phyloP scores from a whole-genome alignment of 2,888 invertebrate genomes.

The Drosophila acutilabella region DNA sequence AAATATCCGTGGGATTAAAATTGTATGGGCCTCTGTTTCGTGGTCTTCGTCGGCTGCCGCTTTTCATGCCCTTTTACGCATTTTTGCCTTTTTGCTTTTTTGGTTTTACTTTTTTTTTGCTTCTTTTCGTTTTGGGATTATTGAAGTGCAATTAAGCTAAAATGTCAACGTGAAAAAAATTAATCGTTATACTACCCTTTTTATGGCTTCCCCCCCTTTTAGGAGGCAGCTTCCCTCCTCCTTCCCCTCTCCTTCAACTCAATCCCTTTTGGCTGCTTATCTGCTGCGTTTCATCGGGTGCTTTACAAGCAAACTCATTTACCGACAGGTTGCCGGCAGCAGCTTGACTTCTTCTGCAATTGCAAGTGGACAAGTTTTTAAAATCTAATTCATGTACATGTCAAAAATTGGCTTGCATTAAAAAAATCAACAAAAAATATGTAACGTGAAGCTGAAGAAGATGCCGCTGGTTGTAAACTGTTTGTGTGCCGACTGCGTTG shows the following conservation, averaged over 20 bases:
- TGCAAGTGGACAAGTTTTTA: constrained; percentile 59
- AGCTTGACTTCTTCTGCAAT: constrained; percentile 40
- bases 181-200: constrained; percentile 82
- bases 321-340: constrained; percentile 45
- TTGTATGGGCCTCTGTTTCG: constrained; percentile 65
- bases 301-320: constrained; percentile 73
- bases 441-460: constrained; percentile 35
- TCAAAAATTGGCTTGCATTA: constrained; percentile 76
- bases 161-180: constrained; percentile 83
- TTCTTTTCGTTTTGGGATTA: constrained; percentile 80
- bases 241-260: constrained; percentile 6
- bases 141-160: constrained; percentile 84
- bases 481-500: constrained; percentile 37
- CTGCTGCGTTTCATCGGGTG: constrained; percentile 57
- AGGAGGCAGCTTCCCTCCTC: constrained; percentile 5
- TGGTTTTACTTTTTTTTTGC: constrained; percentile 72
- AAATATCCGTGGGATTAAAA: constrained; percentile 82
- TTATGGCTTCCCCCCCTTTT: constrained; percentile 71
- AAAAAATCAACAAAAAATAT: constrained; percentile 20
- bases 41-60: constrained; percentile 66
- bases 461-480: constrained; percentile 50
- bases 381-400: constrained; percentile 83
- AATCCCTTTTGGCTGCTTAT: constrained; percentile 40
- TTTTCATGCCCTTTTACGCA: constrained; percentile 82
- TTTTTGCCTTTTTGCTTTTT: constrained; percentile 75